A percentile compares a stretch with the other conserved stretches of the same genome.
Evolutionary conservation across 2,113 vertebrate species (phyloP).

Genomic region (Anguilla rostrata): DNA sequence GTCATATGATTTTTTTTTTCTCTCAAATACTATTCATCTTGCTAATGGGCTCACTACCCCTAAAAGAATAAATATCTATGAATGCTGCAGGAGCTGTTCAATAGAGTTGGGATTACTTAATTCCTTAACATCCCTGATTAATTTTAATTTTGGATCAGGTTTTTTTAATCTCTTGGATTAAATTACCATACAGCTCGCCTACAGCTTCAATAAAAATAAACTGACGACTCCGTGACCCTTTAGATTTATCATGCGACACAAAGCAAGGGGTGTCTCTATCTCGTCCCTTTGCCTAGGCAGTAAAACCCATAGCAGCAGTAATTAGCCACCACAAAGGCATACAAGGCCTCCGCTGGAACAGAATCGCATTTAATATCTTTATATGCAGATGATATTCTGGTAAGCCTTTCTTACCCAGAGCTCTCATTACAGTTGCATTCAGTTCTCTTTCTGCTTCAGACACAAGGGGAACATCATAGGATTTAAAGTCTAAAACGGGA

Average conservation of each 20-base stretch:
- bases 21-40: neutral
- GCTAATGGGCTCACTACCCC: neutral
- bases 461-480: neutral
- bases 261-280: neutral
- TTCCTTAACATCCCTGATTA: neutral
- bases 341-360: neutral
- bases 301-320: neutral
- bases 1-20: neutral
- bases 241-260: neutral
- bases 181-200: neutral
- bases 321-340: neutral
- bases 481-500: neutral
- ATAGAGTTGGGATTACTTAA: neutral
- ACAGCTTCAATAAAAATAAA: neutral
- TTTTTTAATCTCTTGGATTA: slow-evolving; percentile 5
- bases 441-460: neutral
- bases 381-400: neutral
- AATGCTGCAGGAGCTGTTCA: neutral
- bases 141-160: neutral
- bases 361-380: neutral
- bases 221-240: neutral
- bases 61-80: neutral
- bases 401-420: neutral
- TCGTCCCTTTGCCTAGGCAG: neutral
- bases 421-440: neutral